Conservation (phyloP, 1,140 invertebrate genomes). For the Catajapyx aquilonaris region DNA sequence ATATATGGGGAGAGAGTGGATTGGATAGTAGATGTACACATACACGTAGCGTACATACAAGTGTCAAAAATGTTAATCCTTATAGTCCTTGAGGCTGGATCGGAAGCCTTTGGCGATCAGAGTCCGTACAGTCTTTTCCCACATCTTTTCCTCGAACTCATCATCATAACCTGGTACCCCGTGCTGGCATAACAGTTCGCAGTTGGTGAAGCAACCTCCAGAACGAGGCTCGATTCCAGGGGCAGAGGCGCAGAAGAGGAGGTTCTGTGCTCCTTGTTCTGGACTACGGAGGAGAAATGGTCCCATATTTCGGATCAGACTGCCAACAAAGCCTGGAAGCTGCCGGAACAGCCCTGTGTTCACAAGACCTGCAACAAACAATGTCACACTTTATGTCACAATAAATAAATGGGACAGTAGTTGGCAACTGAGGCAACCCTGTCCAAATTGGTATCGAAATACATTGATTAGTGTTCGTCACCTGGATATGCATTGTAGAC, state of each 20-base stretch:
- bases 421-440: too few relatives aligned
- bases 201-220: background rate
- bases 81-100: too few relatives aligned
- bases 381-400: too few relatives aligned
- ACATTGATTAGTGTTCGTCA: too few relatives aligned
- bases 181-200: background rate
- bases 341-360: background rate
- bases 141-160: background rate
- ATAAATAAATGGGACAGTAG: too few relatives aligned
- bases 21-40: too few relatives aligned
- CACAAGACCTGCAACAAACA: background rate
- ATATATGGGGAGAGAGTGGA: too few relatives aligned
- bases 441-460: background rate
- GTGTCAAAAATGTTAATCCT: too few relatives aligned
- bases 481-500: background rate
- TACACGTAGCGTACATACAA: too few relatives aligned
- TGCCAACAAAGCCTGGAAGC: background rate
- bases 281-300: background rate
- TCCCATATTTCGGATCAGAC: background rate
- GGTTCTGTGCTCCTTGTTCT: background rate
- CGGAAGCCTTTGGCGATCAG: background rate
- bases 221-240: background rate
- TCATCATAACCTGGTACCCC: background rate
- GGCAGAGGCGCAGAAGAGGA: background rate
- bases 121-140: background rate